A percentile compares a stretch with the other conserved stretches of the same genome.
Conservation (phyloP, 2,888 invertebrate species). For the Mesorhabditis belari region DNA sequence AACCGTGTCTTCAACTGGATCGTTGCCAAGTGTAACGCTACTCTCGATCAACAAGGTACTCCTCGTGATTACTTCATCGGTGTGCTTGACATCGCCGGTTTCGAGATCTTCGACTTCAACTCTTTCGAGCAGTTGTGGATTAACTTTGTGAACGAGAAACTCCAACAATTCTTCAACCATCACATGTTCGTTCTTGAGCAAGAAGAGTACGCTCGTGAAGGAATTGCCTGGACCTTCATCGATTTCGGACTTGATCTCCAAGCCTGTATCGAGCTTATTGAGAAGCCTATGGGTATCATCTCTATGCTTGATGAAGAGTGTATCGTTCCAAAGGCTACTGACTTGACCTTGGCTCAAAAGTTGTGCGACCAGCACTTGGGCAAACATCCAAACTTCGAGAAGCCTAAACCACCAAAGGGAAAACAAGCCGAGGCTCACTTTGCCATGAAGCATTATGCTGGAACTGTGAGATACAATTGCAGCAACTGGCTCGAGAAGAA, state of each 20-base stretch:
- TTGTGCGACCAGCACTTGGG: conserved; percentile 57
- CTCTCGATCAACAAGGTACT: conserved; percentile 63
- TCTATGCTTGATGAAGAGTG: conserved; percentile 54
- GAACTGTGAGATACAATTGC: conserved; percentile 88
- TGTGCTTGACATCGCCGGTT: conserved; percentile 99
- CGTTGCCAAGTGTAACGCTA: conserved; percentile 55
- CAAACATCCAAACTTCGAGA: conserved; percentile 92
- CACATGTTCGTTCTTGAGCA: conserved; percentile 87
- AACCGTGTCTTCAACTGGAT: conserved; percentile 57
- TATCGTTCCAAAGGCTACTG: conserved; percentile 53
- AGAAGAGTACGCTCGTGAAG: conserved; percentile 79
- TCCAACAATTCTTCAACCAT: conserved; percentile 71
- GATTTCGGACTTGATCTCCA: conserved; percentile 93
- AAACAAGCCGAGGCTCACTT: conserved; percentile 61
- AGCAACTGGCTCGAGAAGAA: conserved; percentile 99
- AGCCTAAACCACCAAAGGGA: conserved; percentile 63
- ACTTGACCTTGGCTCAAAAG: conserved; percentile 52
- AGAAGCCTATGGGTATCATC: conserved; percentile 62
- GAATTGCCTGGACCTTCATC: conserved; percentile 90
- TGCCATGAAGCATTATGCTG: conserved; percentile 59
- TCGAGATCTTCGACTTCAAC: conserved; percentile 99
- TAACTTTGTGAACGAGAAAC: conserved; percentile 71
- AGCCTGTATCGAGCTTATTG: conserved; percentile 89
- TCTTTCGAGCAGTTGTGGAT: conserved; percentile 96
- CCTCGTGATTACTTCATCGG: conserved; percentile 94